Conservation (phyloP, 2,113 vertebrate genomes). For the Apus apus region DNA sequence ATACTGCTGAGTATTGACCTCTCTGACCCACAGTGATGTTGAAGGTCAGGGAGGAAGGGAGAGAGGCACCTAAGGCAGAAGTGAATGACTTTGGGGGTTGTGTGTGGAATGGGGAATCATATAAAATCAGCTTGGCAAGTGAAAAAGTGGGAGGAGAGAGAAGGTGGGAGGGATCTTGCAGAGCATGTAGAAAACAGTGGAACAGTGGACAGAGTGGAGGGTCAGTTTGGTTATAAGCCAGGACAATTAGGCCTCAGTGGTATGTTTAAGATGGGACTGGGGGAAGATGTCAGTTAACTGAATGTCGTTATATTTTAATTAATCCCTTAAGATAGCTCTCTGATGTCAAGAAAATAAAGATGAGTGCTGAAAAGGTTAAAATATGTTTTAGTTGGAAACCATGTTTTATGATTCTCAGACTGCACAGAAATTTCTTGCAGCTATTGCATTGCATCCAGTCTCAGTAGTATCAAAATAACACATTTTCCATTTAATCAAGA, state of each 20-base stretch:
- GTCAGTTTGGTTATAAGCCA: neutral
- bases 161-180: neutral
- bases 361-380: constrained; percentile 8
- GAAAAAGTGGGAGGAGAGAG: neutral
- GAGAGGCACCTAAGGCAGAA: neutral
- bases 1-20: neutral
- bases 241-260: neutral
- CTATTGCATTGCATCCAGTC: neutral
- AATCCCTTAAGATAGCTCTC: neutral
- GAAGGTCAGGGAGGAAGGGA: neutral
- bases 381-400: neutral
- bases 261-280: neutral
- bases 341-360: neutral
- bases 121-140: neutral
- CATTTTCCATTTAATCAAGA: neutral
- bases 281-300: neutral
- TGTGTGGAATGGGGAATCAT: neutral
- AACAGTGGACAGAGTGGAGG: neutral
- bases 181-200: neutral
- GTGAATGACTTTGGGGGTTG: neutral
- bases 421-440: neutral
- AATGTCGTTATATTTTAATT: neutral
- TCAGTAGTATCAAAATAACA: neutral
- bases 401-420: neutral
- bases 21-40: neutral